These are phyloP conservation scores for Anadara kagoshimensis DNA, from an alignment of 1,140 invertebrate species.

Conservation along the genomic window DNA sequence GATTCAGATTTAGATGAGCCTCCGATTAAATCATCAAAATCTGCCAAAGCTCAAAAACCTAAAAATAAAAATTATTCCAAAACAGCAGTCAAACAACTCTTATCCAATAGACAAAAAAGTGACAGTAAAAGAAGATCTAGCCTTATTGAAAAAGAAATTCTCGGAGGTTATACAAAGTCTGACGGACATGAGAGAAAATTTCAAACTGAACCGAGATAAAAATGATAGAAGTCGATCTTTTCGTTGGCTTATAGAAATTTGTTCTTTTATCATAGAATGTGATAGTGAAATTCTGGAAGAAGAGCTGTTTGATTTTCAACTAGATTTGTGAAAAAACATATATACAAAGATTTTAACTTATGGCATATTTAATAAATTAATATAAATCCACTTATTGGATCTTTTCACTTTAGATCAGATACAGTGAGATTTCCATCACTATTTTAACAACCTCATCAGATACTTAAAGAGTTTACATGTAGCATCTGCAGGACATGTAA, in stretches of 20 bases:
- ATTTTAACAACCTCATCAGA: too few relatives aligned
- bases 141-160: conserved; percentile 1
- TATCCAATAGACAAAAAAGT: not conserved
- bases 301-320: conserved; percentile 1
- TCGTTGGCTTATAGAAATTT: not conserved
- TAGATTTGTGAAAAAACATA: not conserved
- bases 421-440: too few relatives aligned
- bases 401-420: too few relatives aligned
- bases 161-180: not conserved
- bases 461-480: too few relatives aligned
- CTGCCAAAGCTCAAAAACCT: not conserved
- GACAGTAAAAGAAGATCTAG: not conserved
- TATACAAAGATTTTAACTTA: too few relatives aligned
- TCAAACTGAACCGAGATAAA: too few relatives aligned
- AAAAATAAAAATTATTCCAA: not conserved
- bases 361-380: too few relatives aligned
- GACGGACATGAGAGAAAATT: too few relatives aligned
- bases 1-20: not conserved
- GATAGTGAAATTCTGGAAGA: not conserved
- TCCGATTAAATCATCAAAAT: not conserved
- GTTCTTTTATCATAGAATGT: not conserved
- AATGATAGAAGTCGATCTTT: not conserved
- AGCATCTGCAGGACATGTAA: too few relatives aligned
- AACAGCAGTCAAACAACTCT: not conserved
- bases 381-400: too few relatives aligned